phyloP scores from a whole-genome alignment of 2,888 invertebrate species.

The Patella pellucida region DNA sequence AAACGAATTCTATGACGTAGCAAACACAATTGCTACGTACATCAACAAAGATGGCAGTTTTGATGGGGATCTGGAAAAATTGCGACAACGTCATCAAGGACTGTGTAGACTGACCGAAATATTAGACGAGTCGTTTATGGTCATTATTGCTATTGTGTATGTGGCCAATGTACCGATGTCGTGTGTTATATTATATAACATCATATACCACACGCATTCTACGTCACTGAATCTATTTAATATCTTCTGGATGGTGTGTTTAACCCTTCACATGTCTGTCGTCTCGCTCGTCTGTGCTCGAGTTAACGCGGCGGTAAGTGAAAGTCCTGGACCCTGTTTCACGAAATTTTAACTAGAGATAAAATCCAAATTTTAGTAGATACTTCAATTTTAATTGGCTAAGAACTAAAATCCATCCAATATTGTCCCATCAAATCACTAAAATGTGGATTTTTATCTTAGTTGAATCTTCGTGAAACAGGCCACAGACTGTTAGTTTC shows the following conservation, averaged over 20 bases:
- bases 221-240: conserved; percentile 39
- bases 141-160: conserved; percentile 40
- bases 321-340: no score
- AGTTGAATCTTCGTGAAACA: no score
- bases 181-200: conserved; percentile 43
- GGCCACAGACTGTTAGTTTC: no score
- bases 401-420: no score
- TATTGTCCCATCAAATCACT: no score
- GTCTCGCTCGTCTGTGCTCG: conserved; percentile 41
- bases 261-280: conserved; percentile 41
- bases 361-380: no score
- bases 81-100: conserved; percentile 51
- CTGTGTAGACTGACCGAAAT: conserved; percentile 38
- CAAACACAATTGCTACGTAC: conserved; percentile 27
- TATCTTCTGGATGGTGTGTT: conserved; percentile 44
- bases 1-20: conserved; percentile 32
- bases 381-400: no score
- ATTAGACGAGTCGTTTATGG: conserved; percentile 39
- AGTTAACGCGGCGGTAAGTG: conserved; percentile 44
- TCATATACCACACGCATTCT: conserved; percentile 40
- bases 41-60: conserved; percentile 28
- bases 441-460: no score
- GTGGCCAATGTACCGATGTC: conserved; percentile 43
- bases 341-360: no score
- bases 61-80: conserved; percentile 43